These are phyloP conservation scores for Drosophila busckii DNA, from an alignment of 1,140 invertebrate genomes.

Conservation along the genomic window DNA sequence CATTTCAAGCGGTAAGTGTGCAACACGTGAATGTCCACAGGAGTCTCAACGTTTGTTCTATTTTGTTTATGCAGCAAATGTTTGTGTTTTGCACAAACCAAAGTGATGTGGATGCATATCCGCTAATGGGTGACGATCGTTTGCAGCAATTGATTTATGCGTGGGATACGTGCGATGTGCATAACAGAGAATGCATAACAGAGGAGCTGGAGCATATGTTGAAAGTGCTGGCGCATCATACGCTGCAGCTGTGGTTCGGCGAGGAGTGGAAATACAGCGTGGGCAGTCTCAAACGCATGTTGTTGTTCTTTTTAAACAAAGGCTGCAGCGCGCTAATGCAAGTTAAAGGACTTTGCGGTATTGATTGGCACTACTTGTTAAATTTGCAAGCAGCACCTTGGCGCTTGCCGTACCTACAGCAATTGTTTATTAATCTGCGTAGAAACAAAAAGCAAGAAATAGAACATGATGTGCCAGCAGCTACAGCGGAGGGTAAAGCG, in stretches of 20 bases:
- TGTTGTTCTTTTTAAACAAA: constrained; percentile 42
- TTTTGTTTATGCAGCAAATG: constrained; percentile 45
- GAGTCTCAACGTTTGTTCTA: too few relatives aligned
- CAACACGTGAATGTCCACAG: background rate
- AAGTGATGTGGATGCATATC: constrained; percentile 66
- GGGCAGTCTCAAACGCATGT: constrained; percentile 25
- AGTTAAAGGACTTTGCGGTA: constrained; percentile 30
- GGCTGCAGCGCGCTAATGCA: constrained; percentile 23
- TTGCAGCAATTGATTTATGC: constrained; percentile 50
- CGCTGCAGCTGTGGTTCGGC: constrained; percentile 60
- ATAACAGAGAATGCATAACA: constrained; percentile 8
- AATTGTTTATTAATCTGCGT: constrained; percentile 28
- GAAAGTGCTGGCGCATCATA: constrained; percentile 51
- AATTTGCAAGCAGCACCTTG: constrained; percentile 47
- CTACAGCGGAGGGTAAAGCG: constrained; percentile 40
- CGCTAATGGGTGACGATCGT: constrained; percentile 57
- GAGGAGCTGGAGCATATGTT: constrained; percentile 38
- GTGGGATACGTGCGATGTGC: constrained; percentile 56
- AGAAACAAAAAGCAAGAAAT: constrained; percentile 47
- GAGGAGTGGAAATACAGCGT: constrained; percentile 60
- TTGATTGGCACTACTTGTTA: constrained; percentile 62
- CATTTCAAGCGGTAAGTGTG: constrained; percentile 45
- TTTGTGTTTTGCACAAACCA: constrained; percentile 39
- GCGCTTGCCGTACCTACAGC: constrained; percentile 51
- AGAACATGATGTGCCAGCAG: constrained; percentile 51